Conservation (phyloP, 1,140 invertebrate species). For the Anastrepha ludens region DNA sequence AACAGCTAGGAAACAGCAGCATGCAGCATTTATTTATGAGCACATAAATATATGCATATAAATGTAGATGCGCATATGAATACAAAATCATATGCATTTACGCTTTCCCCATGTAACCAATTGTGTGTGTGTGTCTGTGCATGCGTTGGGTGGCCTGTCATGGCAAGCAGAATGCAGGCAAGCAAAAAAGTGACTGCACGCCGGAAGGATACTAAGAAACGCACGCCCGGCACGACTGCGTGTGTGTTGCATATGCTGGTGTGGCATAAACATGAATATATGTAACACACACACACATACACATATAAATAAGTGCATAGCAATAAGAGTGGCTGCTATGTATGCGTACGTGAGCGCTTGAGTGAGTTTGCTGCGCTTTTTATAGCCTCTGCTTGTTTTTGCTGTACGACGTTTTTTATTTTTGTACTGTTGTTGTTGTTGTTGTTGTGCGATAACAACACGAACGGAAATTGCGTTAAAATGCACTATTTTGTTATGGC, state of each 20-base stretch:
- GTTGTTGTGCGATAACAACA: constrained; percentile 13
- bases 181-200: constrained; percentile 36
- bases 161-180: not conserved
- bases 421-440: not conserved
- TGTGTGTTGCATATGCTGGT: too few relatives aligned
- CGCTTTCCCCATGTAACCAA: too few relatives aligned
- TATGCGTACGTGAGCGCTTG: not conserved
- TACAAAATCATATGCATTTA: constrained; percentile 30
- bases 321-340: too few relatives aligned
- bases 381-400: not conserved
- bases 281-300: not conserved
- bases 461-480: constrained; percentile 57
- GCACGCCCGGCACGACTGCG: not conserved
- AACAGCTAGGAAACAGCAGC: not conserved
- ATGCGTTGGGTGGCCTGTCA: not conserved
- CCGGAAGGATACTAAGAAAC: constrained; percentile 3
- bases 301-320: not conserved
- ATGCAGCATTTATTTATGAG: constrained; percentile 3
- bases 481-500: constrained; percentile 52
- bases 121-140: not conserved
- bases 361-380: not conserved
- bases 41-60: not conserved
- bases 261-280: too few relatives aligned
- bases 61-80: not conserved
- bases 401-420: not conserved